These are phyloP conservation scores for Tenthredo scrophulariae DNA, from an alignment of 2,888 invertebrate genomes.

Conservation along the genomic window DNA sequence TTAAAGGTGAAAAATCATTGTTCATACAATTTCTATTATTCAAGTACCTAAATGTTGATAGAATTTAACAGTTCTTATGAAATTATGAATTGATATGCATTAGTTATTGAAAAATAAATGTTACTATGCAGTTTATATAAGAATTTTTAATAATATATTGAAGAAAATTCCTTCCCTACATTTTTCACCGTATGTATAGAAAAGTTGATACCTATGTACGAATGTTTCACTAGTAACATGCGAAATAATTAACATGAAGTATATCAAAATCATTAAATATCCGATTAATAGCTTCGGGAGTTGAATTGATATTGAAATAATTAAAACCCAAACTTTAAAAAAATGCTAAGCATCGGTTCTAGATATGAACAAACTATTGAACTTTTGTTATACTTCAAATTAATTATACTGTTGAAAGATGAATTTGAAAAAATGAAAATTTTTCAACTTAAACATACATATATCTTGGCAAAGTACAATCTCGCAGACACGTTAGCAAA, in stretches of 20 bases:
- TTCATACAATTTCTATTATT: slow-evolving; percentile 62
- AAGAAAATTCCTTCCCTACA: slow-evolving; percentile 61
- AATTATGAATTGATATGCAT: slow-evolving; percentile 64
- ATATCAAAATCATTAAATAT: neutral
- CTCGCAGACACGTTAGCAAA: neutral
- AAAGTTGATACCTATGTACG: slow-evolving; percentile 27
- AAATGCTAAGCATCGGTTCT: neutral
- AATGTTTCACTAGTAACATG: slow-evolving; percentile 27
- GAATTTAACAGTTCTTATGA: slow-evolving; percentile 64
- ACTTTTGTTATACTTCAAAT: slow-evolving; percentile 29
- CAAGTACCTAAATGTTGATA: slow-evolving; percentile 66
- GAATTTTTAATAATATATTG: slow-evolving; percentile 65
- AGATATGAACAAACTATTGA: neutral
- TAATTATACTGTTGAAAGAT: slow-evolving; percentile 29
- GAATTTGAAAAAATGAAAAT: slow-evolving; percentile 24
- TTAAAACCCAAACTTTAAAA: neutral
- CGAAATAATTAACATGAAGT: slow-evolving; percentile 35
- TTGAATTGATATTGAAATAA: neutral
- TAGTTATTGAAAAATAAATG: slow-evolving; percentile 71
- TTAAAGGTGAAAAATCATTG: slow-evolving; percentile 53
- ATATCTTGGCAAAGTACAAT: slow-evolving; percentile 28
- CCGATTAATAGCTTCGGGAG: neutral
- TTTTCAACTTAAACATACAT: neutral
- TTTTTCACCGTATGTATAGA: slow-evolving; percentile 55
- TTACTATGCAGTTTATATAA: slow-evolving; percentile 69